Evolutionary conservation across 2,888 invertebrate species (phyloP), one percentile per base, ranked within the genome.

Genomic region (Siphonodentalium dalli): DNA sequence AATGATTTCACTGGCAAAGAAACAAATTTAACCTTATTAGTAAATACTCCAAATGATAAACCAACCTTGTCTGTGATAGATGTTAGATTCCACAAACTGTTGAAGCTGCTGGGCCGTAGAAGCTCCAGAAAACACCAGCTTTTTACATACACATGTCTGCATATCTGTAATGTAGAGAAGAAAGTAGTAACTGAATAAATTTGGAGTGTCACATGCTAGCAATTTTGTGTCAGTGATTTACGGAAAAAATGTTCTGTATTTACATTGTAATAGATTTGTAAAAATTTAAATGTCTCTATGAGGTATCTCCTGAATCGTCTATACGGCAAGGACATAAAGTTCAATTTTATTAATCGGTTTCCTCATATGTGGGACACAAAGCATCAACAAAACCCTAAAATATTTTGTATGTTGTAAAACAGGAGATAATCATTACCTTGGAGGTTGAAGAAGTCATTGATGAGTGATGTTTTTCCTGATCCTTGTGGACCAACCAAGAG

Each of bases 391-490:
- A n/a, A n/a, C n/a, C n/a, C n/a, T n/a, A n/a, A n/a, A n/a, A n/a
- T n/a, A n/a, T n/a, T n/a, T n/a, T n/a, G n/a, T n/a, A n/a, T n/a
- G n/a, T n/a, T n/a, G n/a, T n/a, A n/a, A n/a, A n/a, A n/a, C n/a
- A n/a, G n/a, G n/a, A n/a, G n/a, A n/a, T n/a, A n/a, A n/a, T n/a
- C n/a, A n/a, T n/a, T 61, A 80, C 80, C 80, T 69, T 77, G 76
- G 28, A 68, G 61, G 51, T 76, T 70, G 44, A 80, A 69, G 59
- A 80, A 79, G 54, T 79, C 77, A 61, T 80, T 77, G 48, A 81
- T 71, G 41, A 82, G 71, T 55, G 74, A 68, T 39, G 80, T 79
- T 62, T 82, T 81, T n/a, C 81, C 80, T 46, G 78, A 76, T 9
- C 81, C 81, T 49, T 69, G 75, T 20, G 80, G 77, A 15, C 81